phyloP scores from a whole-genome alignment of 2,113 vertebrate genomes.

The Pelobates fuscus region DNA sequence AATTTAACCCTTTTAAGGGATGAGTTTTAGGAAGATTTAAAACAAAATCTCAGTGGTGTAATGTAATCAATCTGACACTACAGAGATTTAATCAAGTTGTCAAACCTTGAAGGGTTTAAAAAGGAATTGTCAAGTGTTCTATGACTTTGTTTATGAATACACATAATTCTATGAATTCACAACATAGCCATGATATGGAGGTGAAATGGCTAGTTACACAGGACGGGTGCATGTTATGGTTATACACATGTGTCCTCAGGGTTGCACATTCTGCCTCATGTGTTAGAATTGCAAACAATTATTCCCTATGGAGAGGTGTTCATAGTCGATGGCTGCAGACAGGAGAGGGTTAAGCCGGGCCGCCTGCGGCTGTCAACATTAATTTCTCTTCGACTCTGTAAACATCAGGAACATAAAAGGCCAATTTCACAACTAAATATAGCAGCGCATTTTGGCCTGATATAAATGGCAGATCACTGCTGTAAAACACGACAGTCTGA shows the following conservation, averaged over 20 bases:
- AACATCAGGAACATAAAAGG: slow-evolving; percentile 51
- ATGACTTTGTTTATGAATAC: background rate
- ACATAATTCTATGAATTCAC: background rate
- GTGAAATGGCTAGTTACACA: background rate
- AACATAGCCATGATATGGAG: background rate
- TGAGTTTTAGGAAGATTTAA: no score
- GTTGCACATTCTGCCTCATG: background rate
- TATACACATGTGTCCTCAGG: background rate
- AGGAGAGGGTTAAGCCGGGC: slow-evolving; percentile 34
- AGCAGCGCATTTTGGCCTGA: slow-evolving; percentile 47
- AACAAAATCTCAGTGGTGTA: no score
- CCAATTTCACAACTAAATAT: slow-evolving; percentile 52
- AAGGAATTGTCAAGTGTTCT: background rate
- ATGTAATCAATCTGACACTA: background rate
- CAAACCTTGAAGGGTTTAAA: background rate
- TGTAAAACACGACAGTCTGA: slow-evolving; percentile 48
- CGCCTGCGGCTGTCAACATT: slow-evolving; percentile 46
- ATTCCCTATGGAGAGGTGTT: background rate
- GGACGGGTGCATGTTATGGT: background rate
- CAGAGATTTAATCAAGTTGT: background rate
- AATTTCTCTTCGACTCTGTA: slow-evolving; percentile 48
- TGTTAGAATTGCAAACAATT: background rate
- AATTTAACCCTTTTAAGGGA: no score
- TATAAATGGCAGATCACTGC: slow-evolving; percentile 49
- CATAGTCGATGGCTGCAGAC: background rate